Percentiles rank a stretch among this genome's conserved stretches.
Evolutionary conservation across 2,797 vertebrate genomes (phyloP).

Genomic region (Meda fulgida): DNA sequence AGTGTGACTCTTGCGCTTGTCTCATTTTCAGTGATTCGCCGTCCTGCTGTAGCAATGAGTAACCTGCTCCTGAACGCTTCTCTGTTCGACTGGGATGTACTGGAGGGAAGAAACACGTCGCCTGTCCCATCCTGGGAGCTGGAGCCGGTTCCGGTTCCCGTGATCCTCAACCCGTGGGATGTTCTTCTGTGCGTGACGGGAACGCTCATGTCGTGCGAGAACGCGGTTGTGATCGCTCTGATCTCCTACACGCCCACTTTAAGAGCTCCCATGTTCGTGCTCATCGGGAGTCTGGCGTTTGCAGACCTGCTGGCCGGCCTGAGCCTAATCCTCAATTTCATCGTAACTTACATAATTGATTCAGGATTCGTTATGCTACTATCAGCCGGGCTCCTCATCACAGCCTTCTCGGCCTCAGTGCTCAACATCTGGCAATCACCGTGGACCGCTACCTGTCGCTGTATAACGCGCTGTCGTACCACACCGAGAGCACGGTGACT

Average conservation of each 20-base stretch:
- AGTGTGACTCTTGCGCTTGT: neutral
- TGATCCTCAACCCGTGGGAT: slow-evolving; percentile 89
- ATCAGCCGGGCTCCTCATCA: slow-evolving; percentile 83
- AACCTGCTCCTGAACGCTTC: slow-evolving; percentile 72
- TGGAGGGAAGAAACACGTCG: slow-evolving; percentile 62
- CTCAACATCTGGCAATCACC: slow-evolving; percentile 90
- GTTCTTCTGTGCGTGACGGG: slow-evolving; percentile 87
- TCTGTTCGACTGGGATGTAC: slow-evolving; percentile 55
- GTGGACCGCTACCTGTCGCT: slow-evolving; percentile 92
- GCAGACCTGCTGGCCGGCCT: slow-evolving; percentile 89
- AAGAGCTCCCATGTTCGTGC: slow-evolving; percentile 84
- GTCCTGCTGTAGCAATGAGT: slow-evolving; percentile 79
- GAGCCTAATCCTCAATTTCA: slow-evolving; percentile 88
- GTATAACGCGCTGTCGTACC: slow-evolving; percentile 90
- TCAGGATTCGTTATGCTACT: slow-evolving; percentile 80
- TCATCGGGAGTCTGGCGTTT: slow-evolving; percentile 88
- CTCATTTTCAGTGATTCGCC: slow-evolving; percentile 77
- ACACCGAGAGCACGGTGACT: slow-evolving; percentile 85
- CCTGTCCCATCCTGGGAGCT: slow-evolving; percentile 57
- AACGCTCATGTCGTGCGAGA: slow-evolving; percentile 88
- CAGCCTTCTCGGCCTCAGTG: slow-evolving; percentile 89
- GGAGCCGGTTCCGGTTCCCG: slow-evolving; percentile 55
- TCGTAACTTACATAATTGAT: slow-evolving; percentile 80
- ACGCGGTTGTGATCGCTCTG: slow-evolving; percentile 88
- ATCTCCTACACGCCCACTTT: slow-evolving; percentile 86